Conservation (phyloP, 2,797 vertebrate genomes). For the Pantherophis alleghaniensis region DNA sequence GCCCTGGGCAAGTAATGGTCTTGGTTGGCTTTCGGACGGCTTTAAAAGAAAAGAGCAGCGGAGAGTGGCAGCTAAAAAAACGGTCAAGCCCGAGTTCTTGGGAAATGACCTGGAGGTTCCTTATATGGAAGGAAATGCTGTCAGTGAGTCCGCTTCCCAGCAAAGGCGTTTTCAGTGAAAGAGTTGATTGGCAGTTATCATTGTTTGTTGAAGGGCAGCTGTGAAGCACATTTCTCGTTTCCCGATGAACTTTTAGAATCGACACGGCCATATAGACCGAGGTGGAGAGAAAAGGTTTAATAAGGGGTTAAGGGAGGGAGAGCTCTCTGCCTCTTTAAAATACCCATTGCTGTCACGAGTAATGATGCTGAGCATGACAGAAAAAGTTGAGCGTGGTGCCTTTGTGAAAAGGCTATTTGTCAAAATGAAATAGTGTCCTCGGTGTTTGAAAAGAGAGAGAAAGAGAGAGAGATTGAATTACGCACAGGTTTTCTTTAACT, state of each 20-base stretch:
- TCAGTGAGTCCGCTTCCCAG: neutral
- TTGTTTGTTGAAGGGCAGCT: too few species aligned
- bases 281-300: neutral
- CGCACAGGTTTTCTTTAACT: neutral
- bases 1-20: conserved; percentile 53
- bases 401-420: neutral
- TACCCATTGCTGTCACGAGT: neutral
- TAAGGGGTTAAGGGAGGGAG: neutral
- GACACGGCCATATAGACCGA: neutral
- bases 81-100: neutral
- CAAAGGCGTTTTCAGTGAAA: neutral
- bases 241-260: neutral
- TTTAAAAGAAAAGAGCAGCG: neutral
- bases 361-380: neutral
- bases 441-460: neutral
- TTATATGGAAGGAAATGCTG: neutral
- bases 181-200: neutral
- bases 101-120: neutral
- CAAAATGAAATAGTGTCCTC: neutral
- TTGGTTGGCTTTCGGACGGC: accelerated
- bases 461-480: neutral
- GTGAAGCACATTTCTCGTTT: neutral
- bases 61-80: neutral
- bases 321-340: neutral
- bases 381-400: neutral